Conservation (phyloP, 35 echinoderm and acorn worm genomes). For the Anneissia japonica region DNA sequence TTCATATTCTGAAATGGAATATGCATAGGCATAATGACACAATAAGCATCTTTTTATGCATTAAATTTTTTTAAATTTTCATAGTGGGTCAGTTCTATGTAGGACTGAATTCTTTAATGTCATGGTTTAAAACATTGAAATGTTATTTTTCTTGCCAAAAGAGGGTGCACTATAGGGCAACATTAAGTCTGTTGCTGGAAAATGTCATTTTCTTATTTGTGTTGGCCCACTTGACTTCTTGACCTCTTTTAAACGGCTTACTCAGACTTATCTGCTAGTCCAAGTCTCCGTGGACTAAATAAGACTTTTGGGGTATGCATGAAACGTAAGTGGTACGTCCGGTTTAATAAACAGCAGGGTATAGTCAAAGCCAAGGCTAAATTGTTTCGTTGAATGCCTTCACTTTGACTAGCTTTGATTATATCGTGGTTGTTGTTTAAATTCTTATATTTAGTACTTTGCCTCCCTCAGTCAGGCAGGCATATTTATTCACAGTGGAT, state of each 20-base stretch:
- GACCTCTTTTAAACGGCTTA: not conserved
- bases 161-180: not conserved
- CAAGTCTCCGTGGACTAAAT: not conserved
- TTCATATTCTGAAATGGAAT: no score
- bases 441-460: not conserved
- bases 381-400: not conserved
- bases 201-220: not conserved
- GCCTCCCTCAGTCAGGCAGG: not conserved
- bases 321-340: not conserved
- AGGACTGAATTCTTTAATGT: no score
- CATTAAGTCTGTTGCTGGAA: not conserved
- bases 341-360: not conserved
- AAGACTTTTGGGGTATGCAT: not conserved
- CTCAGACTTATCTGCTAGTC: not conserved
- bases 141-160: not conserved
- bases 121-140: not conserved
- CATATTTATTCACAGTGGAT: no score
- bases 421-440: no score
- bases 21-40: no score
- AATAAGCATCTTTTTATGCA: no score
- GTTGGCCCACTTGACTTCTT: not conserved
- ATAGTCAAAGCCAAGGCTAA: not conserved
- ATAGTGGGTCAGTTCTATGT: no score
- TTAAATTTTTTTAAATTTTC: no score
- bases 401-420: not conserved